Conservation (phyloP, 2,113 vertebrate genomes). For the Scomber scombrus region DNA sequence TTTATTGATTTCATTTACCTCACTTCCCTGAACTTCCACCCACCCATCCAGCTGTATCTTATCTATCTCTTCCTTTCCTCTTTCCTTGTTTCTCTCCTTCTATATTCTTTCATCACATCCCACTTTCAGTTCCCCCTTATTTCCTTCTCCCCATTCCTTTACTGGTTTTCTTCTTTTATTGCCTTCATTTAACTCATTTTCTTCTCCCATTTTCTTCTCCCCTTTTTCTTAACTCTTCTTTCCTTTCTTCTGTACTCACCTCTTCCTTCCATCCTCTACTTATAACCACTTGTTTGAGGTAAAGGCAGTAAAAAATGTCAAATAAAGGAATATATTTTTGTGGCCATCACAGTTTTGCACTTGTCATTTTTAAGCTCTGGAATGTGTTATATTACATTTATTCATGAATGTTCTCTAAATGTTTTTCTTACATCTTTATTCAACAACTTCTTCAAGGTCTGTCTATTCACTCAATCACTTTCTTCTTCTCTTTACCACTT, state of each 20-base stretch:
- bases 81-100: background rate
- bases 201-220: too few relatives aligned
- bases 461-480: background rate
- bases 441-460: background rate
- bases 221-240: background rate
- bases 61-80: too few relatives aligned
- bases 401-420: slow-evolving; percentile 27
- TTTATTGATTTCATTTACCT: background rate
- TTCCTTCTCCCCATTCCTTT: background rate
- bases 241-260: too few relatives aligned
- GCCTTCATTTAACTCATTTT: background rate
- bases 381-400: slow-evolving; percentile 30
- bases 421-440: background rate
- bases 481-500: background rate
- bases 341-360: slow-evolving; percentile 7
- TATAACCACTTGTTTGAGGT: background rate
- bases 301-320: slow-evolving; percentile 31
- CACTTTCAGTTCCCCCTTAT: background rate
- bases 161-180: too few relatives aligned
- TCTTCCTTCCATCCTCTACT: background rate
- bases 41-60: too few relatives aligned
- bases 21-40: too few relatives aligned
- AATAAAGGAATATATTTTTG: slow-evolving; percentile 24
- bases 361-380: slow-evolving; percentile 23
- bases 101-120: background rate